Evolutionary conservation across 2,888 invertebrate genomes (phyloP).

Genomic region (Operophtera brumata): DNA sequence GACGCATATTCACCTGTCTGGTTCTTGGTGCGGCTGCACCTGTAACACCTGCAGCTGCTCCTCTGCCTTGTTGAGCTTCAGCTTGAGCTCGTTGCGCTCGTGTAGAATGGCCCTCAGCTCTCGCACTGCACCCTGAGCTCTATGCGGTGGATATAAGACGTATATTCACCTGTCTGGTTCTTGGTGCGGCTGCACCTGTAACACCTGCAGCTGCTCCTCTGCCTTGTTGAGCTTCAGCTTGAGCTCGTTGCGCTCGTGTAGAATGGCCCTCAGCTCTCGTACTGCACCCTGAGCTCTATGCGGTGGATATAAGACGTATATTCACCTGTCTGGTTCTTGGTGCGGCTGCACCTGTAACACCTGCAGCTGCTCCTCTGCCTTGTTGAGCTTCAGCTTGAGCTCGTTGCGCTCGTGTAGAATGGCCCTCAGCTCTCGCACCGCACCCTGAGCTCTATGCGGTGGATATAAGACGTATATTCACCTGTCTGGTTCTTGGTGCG

Average conservation of each 20-base stretch:
- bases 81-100: too few relatives aligned
- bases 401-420: constrained; percentile 96
- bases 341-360: constrained; percentile 81
- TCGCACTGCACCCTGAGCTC: not conserved
- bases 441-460: not conserved
- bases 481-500: constrained; percentile 59
- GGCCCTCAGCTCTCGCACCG: constrained; percentile 86
- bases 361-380: constrained; percentile 95
- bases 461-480: constrained; percentile 27
- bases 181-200: too few relatives aligned
- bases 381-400: constrained; percentile 93
- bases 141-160: not conserved
- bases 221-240: too few relatives aligned
- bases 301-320: not conserved
- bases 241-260: too few relatives aligned
- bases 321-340: constrained; percentile 57
- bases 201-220: too few relatives aligned
- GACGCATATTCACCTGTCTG: too few relatives aligned
- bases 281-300: not conserved
- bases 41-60: too few relatives aligned
- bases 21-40: too few relatives aligned
- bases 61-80: too few relatives aligned
- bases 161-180: too few relatives aligned
- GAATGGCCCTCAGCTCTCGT: too few relatives aligned
- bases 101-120: too few relatives aligned